phyloP scores from a whole-genome alignment of 2,113 vertebrate genomes.

The Pseudonaja textilis region DNA sequence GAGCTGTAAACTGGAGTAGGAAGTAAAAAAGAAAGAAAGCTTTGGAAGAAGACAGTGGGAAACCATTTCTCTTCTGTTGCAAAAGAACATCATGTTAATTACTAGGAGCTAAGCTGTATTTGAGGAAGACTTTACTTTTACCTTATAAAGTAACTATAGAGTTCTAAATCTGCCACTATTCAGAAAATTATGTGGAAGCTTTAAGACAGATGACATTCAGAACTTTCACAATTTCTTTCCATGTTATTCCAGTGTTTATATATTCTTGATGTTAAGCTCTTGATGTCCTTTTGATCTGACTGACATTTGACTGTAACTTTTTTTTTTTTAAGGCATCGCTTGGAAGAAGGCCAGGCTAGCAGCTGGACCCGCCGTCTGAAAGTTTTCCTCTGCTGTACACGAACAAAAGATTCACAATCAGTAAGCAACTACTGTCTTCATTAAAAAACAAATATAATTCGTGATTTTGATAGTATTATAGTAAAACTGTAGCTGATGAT shows the following conservation, averaged over 20 bases:
- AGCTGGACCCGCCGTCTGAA: constrained; percentile 96
- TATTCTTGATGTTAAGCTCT: neutral
- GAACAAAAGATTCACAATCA: constrained; percentile 96
- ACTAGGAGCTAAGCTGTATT: neutral
- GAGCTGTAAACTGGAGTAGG: neutral
- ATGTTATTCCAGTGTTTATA: neutral
- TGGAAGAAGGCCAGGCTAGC: constrained; percentile 97
- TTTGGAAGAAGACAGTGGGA: neutral
- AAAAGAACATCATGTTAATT: neutral
- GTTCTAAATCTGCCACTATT: neutral
- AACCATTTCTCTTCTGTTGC: neutral
- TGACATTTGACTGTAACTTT: neutral
- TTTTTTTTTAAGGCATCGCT: constrained; percentile 78
- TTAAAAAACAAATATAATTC: fast-evolving
- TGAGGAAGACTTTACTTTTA: neutral
- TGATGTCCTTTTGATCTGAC: neutral
- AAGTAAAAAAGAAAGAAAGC: neutral
- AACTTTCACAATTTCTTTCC: fast-evolving
- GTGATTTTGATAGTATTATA: neutral
- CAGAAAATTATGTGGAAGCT: neutral
- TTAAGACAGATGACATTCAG: neutral
- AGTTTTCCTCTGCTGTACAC: constrained; percentile 95
- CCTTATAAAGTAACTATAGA: neutral
- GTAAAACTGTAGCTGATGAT: neutral
- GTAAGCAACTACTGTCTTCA: constrained; percentile 70